These are phyloP conservation scores for Drosophila nikananu DNA, from an alignment of 1,140 invertebrate species.

Conservation along the genomic window DNA sequence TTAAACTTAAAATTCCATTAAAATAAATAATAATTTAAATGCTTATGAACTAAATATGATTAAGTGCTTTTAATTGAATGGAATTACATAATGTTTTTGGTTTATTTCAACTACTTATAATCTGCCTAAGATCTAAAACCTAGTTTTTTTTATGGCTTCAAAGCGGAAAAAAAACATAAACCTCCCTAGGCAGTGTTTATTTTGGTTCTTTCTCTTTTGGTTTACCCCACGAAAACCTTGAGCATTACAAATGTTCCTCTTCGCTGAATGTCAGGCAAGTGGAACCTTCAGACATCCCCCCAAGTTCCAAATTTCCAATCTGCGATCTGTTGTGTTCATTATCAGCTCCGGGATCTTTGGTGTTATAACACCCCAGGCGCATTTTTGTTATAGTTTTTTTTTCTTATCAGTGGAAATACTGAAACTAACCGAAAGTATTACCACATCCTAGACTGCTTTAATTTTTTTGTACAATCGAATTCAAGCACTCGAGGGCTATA, in stretches of 20 bases:
- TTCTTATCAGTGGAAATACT: constrained; percentile 20
- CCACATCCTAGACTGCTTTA: constrained; percentile 29
- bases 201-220: neutral
- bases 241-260: neutral
- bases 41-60: neutral
- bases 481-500: constrained; percentile 24
- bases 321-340: constrained; percentile 5
- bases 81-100: neutral
- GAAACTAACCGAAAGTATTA: constrained; percentile 16
- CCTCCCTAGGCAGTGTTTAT: neutral
- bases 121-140: neutral
- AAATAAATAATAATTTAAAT: neutral
- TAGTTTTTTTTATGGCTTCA: no score
- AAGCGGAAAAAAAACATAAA: neutral
- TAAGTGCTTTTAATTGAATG: neutral
- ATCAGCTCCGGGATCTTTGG: constrained; percentile 20
- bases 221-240: neutral
- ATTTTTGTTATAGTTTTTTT: constrained; percentile 2
- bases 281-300: constrained; percentile 25
- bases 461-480: constrained; percentile 48
- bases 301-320: constrained; percentile 6
- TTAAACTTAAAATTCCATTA: neutral
- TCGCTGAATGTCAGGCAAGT: constrained; percentile 8
- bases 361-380: constrained; percentile 7
- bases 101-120: no score